These are phyloP conservation scores for Cassiopea xamachana DNA, from an alignment of 30 jellyfish, hydroid and myxozoan genomes.

Conservation along the genomic window DNA sequence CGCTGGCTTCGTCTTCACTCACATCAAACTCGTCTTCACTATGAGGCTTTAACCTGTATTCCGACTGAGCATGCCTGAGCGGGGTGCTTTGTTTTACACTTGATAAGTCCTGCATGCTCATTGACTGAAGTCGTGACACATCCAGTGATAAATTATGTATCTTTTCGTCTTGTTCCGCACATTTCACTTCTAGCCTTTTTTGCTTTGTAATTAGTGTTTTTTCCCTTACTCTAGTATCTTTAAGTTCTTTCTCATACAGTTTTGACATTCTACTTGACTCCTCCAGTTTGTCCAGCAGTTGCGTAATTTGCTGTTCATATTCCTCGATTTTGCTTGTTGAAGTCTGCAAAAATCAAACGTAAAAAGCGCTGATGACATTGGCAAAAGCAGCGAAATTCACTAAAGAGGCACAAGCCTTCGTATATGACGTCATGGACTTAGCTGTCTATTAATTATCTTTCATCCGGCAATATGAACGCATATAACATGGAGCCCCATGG, in stretches of 20 bases:
- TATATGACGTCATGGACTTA: no score
- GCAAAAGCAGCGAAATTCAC: not conserved
- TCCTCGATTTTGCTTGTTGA: constrained; percentile 83
- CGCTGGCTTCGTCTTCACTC: constrained; percentile 62
- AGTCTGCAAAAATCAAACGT: constrained; percentile 45
- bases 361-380: not conserved
- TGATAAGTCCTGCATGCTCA: constrained; percentile 85
- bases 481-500: no score
- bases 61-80: constrained; percentile 78
- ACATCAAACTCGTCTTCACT: constrained; percentile 63
- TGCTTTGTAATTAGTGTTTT: constrained; percentile 73
- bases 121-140: constrained; percentile 71
- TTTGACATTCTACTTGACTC: constrained; percentile 66
- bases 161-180: constrained; percentile 78
- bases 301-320: constrained; percentile 85
- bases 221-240: constrained; percentile 85
- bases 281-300: constrained; percentile 83
- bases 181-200: constrained; percentile 76
- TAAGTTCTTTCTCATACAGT: constrained; percentile 67
- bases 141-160: constrained; percentile 78
- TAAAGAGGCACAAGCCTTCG: no score
- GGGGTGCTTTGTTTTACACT: constrained; percentile 87
- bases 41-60: constrained; percentile 62
- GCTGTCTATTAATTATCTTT: no score
- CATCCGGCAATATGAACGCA: no score